A percentile compares a stretch with the other conserved stretches of the same genome.
These are phyloP conservation scores for Alcedo atthis DNA, from an alignment of 2,797 vertebrate species.

Conservation along the genomic window DNA sequence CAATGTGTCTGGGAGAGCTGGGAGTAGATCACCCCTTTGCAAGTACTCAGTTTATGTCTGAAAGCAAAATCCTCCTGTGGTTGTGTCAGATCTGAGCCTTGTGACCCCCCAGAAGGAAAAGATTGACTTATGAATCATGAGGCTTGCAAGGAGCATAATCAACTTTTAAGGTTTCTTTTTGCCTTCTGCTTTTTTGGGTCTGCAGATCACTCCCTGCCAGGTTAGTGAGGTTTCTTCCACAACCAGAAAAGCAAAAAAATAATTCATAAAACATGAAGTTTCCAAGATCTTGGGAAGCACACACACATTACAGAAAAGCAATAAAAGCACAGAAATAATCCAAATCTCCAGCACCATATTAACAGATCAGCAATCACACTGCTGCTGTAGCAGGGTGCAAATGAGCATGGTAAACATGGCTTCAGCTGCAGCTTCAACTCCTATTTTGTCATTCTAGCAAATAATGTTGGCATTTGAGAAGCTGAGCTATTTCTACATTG, in stretches of 20 bases:
- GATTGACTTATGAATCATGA: not conserved
- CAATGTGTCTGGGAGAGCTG: not conserved
- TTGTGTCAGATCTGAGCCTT: not conserved
- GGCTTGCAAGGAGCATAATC: not conserved
- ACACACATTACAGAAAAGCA: not conserved
- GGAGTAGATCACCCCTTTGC: not conserved
- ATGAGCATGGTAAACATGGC: not conserved
- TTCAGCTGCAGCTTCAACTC: not conserved
- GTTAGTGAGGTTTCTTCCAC: not conserved
- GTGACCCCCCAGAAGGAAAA: not conserved
- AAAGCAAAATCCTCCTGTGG: not conserved
- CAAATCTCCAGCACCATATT: fast-evolving
- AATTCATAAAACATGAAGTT: not conserved
- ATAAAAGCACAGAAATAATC: not conserved
- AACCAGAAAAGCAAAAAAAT: not conserved
- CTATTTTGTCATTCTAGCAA: not conserved
- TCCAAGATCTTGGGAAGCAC: not conserved
- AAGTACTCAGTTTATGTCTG: not conserved
- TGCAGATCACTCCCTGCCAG: not conserved
- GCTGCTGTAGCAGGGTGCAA: not conserved
- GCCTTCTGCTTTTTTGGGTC: not conserved
- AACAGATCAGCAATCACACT: not conserved
- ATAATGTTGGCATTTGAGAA: not conserved
- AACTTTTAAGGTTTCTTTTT: not conserved
- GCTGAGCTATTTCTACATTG: not conserved